Percentiles rank a stretch among this genome's conserved stretches.
These are phyloP conservation scores for Amblyopsis hoosieri DNA, from an alignment of 2,797 vertebrate genomes.

Conservation along the genomic window DNA sequence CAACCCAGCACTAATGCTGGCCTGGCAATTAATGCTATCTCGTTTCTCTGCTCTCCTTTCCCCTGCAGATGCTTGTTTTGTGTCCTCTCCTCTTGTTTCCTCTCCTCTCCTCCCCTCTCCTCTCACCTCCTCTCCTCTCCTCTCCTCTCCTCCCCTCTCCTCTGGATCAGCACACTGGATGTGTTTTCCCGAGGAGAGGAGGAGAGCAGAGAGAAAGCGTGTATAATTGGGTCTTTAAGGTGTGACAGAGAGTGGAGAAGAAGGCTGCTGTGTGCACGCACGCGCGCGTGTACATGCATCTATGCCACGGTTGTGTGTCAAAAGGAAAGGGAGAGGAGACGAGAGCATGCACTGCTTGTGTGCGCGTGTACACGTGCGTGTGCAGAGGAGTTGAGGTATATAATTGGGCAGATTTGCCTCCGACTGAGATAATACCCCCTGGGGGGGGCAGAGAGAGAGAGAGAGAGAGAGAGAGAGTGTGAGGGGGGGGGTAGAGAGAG, in stretches of 20 bases:
- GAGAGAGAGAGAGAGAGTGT: conserved; percentile 20
- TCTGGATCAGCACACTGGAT: neutral
- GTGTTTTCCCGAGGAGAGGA: conserved; percentile 29
- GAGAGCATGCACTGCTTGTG: neutral
- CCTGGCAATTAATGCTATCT: conserved; percentile 65
- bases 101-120: neutral
- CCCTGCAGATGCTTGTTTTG: conserved; percentile 9
- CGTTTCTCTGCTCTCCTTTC: conserved; percentile 31
- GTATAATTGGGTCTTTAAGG: conserved; percentile 84
- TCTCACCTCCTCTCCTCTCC: neutral
- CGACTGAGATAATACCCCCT: conserved; percentile 79
- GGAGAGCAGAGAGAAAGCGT: conserved; percentile 63
- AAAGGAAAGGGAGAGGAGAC: conserved; percentile 6
- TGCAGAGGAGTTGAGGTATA: conserved; percentile 76
- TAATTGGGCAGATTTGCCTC: conserved; percentile 83
- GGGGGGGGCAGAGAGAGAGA: conserved; percentile 65
- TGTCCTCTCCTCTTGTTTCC: neutral
- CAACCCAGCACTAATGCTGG: conserved; percentile 71
- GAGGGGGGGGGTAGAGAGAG: conserved; percentile 37
- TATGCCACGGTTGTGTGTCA: conserved; percentile 22
- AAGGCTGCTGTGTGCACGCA: conserved; percentile 26
- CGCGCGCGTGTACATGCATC: conserved; percentile 9
- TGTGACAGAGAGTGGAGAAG: conserved; percentile 70
- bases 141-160: neutral
- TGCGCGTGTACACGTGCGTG: conserved; percentile 44